These are phyloP conservation scores for Saturnia pavonia DNA, from an alignment of 2,888 invertebrate species.

Conservation along the genomic window DNA sequence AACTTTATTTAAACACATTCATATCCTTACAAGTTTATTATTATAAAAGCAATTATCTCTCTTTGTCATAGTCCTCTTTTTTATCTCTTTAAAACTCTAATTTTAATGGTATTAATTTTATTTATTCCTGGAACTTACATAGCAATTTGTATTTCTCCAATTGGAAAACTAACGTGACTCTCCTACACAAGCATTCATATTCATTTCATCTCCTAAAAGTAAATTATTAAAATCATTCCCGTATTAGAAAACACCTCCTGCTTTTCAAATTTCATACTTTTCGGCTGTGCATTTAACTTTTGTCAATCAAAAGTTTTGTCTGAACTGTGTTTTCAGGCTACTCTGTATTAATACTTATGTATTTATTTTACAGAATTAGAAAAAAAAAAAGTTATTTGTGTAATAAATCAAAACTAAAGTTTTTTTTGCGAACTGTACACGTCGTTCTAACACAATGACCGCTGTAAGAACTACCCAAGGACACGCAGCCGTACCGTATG, in stretches of 20 bases:
- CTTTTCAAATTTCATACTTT: not conserved
- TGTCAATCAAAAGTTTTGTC: no score
- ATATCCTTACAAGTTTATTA: no score
- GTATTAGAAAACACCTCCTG: not conserved
- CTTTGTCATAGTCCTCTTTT: no score
- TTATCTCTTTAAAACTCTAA: no score
- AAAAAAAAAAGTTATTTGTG: not conserved
- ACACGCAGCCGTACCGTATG: conserved; percentile 27
- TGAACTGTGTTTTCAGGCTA: no score
- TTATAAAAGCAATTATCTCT: no score
- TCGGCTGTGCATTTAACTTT: not conserved
- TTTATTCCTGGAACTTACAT: not conserved
- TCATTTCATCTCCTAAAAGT: not conserved
- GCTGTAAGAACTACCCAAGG: conserved; percentile 27
- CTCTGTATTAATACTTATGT: not conserved
- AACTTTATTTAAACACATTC: no score
- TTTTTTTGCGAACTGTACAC: conserved; percentile 32
- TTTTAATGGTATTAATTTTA: not conserved
- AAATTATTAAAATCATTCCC: not conserved
- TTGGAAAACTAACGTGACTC: not conserved
- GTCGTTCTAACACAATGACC: conserved; percentile 9
- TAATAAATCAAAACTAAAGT: not conserved
- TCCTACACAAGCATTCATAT: not conserved
- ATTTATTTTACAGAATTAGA: not conserved
- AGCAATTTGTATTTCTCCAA: not conserved